A percentile compares a stretch with the other conserved stretches of the same genome.
These are phyloP conservation scores for Alviniconcha strummeri DNA, from an alignment of 2,888 invertebrate species.

Conservation along the genomic window DNA sequence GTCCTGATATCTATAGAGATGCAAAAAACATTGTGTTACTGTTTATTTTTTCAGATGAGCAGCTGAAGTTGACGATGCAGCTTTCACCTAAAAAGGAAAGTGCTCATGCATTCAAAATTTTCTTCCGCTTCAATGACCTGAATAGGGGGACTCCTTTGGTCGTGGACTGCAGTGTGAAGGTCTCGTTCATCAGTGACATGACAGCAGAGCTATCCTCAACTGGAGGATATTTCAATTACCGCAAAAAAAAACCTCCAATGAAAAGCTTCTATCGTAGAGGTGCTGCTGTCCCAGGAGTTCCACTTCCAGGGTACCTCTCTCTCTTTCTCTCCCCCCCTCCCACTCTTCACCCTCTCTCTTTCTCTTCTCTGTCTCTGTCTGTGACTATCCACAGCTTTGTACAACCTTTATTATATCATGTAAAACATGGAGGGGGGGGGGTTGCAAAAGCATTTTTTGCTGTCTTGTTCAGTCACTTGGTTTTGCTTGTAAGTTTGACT, in stretches of 20 bases:
- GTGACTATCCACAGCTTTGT: neutral
- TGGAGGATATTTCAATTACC: neutral
- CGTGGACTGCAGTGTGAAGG: neutral
- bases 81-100: neutral
- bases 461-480: neutral
- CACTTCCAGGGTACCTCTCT: neutral
- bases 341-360: no score
- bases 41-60: neutral
- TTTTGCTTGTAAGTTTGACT: neutral
- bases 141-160: neutral
- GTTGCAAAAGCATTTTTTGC: no score
- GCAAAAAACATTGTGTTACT: neutral
- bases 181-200: neutral
- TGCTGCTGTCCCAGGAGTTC: neutral
- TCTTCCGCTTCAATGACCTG: slow-evolving; percentile 12
- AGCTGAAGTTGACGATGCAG: neutral
- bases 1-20: neutral
- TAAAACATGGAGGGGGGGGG: neutral
- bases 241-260: neutral
- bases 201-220: neutral
- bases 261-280: slow-evolving; percentile 8
- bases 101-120: slow-evolving; percentile 9
- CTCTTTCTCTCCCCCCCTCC: no score
- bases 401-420: neutral
- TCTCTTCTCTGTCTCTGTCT: neutral